Evolutionary conservation across 2,797 vertebrate genomes (phyloP), one percentile per base, ranked within the genome.

Genomic region (Diceros bicornis): DNA sequence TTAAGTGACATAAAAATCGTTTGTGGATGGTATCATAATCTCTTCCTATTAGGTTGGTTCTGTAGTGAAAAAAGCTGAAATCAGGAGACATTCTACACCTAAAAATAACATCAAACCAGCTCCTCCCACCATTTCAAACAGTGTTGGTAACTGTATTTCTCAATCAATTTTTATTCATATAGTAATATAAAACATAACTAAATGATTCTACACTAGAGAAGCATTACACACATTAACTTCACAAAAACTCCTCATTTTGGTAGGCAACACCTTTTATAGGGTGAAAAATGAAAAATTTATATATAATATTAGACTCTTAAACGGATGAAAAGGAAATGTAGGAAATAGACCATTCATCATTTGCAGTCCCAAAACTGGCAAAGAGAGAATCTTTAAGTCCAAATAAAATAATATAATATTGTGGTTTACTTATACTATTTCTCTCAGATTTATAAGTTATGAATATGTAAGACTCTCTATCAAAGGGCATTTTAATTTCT

Each of bases 401-500:
- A 78, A 83, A 57, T 79, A 87, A 94, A 78, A 83, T 55, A 52
- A 82, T 29, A 62, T 8, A 66, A 64, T 86, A 52, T 37, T 68
- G 64, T 71, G 37, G 93, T 41, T 84, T 96, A 94, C 27, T 83
- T 66, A 57, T 4, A 85, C n/a, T 61, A 71, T 32, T 64, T 83
- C 62, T 71, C 64, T 94, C 71, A 94, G 29, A 78, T 79, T 83
- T 66, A 27, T 23, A 94, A 93, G 52, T 57, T 86, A 68, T 11
- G 21, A 47, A 25, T 79, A 93, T 59, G 4, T 79, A 94, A 74
- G 23, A 41, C 7, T 88, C 32, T 85, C 41, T 82, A 44, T 81
- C 77, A 59, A 91, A 94, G 50, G 16, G 50, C 27, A 91, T 87
- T 87, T 91, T 82, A 82, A 91, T 82, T 88, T 87, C 41, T 44